Base-by-base conservation (phyloP, 2,888 invertebrate species). In the Leptarthrus brevirostris region DNA sequence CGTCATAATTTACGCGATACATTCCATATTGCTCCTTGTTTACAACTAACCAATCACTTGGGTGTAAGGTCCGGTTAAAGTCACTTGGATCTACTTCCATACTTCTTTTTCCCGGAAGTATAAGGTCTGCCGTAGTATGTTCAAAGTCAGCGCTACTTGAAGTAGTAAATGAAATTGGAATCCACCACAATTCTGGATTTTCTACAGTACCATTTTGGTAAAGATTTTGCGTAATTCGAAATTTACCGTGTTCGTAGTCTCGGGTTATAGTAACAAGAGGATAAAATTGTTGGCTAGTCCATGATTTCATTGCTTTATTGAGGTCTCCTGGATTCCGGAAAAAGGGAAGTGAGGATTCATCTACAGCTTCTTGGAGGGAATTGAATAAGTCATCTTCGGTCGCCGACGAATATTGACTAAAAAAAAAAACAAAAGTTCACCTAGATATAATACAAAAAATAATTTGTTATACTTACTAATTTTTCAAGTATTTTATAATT, bases 1-100 rank as follows among this genome's bases (percentile, higher is more conserved):
- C 80, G 64, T 93, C 92, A 77, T 94, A 94, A 80, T 91, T 90
- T 1, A 92, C 90, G 80, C 92, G 86, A 83, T 90, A 92, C 81
- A 83, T 81, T 4, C 84, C 82, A 0, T 82, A 83, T 73, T 84
- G 82, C 53, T 85, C 82, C 8, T 84, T 83, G 72, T 85, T 85
- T 0, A 82, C 79, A 20, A 85, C 80, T 22, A 85, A 36, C 85
- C 85, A 85, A 73, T 85, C 85, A 2, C 77, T 73, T 5, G 78
- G 76, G 2, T 64, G 74, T 64, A 54, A 34, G 3, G 22, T 10
- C 16, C 56, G 30, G 18, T 30, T 18, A 2, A 73, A 24, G 14
- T 36, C 16, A 3, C n/a, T 34, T 4, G 26, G 52, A 26, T 22
- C 54, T n/a, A 16, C 30, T 44, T 44, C 16, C 2, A 64, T 2